phyloP scores from a whole-genome alignment of 2,797 vertebrate genomes.

The Myoxocephalus aenaeus region DNA sequence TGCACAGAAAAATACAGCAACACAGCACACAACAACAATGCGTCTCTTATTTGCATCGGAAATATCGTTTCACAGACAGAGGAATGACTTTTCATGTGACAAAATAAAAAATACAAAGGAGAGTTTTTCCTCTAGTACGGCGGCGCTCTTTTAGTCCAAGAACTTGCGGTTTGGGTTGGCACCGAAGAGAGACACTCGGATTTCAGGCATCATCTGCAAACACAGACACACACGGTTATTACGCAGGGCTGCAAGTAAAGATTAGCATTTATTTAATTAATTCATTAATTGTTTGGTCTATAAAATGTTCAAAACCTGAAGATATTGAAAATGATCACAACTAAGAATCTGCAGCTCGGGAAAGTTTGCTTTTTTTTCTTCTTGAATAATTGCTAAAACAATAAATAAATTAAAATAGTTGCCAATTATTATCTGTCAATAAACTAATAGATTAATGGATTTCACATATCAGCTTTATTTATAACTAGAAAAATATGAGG shows the following conservation, averaged over 20 bases:
- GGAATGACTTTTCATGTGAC: constrained; percentile 72
- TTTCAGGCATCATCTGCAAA: constrained; percentile 97
- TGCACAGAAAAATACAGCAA: constrained; percentile 74
- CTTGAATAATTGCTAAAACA: background rate
- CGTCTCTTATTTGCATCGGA: constrained; percentile 54
- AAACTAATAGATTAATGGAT: background rate
- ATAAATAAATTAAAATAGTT: background rate
- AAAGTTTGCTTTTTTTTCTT: background rate
- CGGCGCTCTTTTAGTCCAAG: constrained; percentile 86
- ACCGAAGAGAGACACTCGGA: constrained; percentile 93
- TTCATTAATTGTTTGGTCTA: background rate
- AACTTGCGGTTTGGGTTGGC: constrained; percentile 96
- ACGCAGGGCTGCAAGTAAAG: background rate
- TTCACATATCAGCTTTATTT: background rate
- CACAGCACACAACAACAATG: constrained; percentile 74
- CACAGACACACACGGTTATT: constrained; percentile 7
- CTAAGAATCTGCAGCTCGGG: background rate
- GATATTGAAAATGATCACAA: background rate
- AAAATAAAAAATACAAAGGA: constrained; percentile 69
- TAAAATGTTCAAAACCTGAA: background rate
- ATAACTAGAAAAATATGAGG: background rate
- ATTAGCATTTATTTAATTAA: background rate
- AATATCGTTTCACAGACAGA: constrained; percentile 69
- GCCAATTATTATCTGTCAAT: background rate
- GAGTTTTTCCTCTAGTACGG: constrained; percentile 20